Evolutionary conservation across 2,113 vertebrate species (phyloP).

Genomic region (Rutilus rutilus): DNA sequence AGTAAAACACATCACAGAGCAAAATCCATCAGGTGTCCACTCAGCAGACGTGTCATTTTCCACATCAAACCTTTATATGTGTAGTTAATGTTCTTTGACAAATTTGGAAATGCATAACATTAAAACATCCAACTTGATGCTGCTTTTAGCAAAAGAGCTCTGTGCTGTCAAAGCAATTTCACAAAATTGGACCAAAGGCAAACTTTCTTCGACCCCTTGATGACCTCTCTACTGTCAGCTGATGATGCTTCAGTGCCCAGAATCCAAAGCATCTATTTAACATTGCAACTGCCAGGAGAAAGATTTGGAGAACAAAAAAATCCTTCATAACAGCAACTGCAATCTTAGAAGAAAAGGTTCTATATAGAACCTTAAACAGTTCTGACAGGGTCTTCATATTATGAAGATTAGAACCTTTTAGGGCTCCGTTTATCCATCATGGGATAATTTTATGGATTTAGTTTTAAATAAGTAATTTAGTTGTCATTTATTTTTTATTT

Average conservation of each 20-base stretch:
- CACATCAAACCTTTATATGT: neutral
- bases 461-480: no score
- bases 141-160: constrained; percentile 6
- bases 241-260: neutral
- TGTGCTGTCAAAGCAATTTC: constrained; percentile 6
- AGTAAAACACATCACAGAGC: constrained; percentile 57
- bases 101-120: neutral
- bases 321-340: neutral
- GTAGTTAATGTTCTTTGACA: neutral
- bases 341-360: no score
- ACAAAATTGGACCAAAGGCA: neutral
- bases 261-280: neutral
- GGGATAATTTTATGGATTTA: no score
- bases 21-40: constrained; percentile 17
- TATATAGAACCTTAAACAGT: no score
- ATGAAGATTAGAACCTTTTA: no score
- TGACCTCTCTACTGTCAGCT: constrained; percentile 4
- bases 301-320: neutral
- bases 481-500: no score
- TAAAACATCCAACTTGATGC: neutral
- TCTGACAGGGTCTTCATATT: no score
- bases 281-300: neutral
- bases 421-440: no score
- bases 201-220: neutral
- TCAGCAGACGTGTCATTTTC: neutral